Evolutionary conservation across 2,888 invertebrate species (phyloP), one percentile per base, ranked within the genome.

Genomic region (Ptycholaimellus sp.): DNA sequence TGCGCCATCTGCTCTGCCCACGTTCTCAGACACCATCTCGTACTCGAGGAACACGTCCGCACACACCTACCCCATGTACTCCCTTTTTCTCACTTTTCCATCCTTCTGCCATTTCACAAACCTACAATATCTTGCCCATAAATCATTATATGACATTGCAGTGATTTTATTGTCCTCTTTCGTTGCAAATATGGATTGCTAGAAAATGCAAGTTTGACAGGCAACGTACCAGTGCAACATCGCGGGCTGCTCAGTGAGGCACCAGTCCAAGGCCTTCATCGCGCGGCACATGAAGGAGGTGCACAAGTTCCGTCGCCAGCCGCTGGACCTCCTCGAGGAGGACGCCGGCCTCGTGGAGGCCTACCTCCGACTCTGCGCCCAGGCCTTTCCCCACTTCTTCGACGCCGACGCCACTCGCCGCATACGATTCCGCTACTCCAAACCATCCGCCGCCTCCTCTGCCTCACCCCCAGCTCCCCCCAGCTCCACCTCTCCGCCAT

Each of bases 11-110:
- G 44, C 37, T 23, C 21, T 13, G 21, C 22, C 6, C 33, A 42
- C 32, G 31, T 44, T 6, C 36, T 41, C 11, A 21, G 38, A 5
- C 33, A 30, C 20, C 30, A 11, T 4, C 9, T 28, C 6, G 25
- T 44, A 16, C 25, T 42, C 28, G 44, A 45, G 33, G 44, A 44
- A 18, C 44, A 44, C 37, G 38, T 32, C 2, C 39, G 44, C 13
- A 35, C 31, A 2, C 44, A 44, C 25, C 22, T 44, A 16, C 33
- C 38, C 3, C 17, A 19, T 29, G 16, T n/a, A n/a, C n/a, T n/a
- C n/a, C n/a, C n/a, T n/a, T n/a, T n/a, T n/a, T n/a, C n/a, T 35
- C 16, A 30, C 21, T n/a, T n/a, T n/a, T 5, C 14, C 33, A 7
- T 33, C 33, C 21, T 33, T 18, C 33, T 5, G 27, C 27, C n/a